phyloP scores from a whole-genome alignment of 1,140 invertebrate species.

The Theocolax elegans region DNA sequence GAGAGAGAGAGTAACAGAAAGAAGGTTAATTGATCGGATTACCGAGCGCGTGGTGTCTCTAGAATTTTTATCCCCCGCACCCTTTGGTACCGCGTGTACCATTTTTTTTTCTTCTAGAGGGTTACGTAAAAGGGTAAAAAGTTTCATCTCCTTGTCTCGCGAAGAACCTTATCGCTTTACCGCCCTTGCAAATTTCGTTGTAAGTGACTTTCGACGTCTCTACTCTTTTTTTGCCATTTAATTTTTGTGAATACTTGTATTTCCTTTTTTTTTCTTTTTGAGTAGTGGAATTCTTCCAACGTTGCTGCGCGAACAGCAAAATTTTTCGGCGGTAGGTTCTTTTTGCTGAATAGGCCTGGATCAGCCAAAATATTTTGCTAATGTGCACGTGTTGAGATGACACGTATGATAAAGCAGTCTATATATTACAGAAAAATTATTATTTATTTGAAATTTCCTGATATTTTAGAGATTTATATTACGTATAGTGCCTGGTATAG shows the following conservation, averaged over 20 bases:
- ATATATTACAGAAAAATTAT: too few relatives aligned
- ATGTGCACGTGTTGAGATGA: not conserved
- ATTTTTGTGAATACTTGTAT: not conserved
- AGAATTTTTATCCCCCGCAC: constrained; percentile 9
- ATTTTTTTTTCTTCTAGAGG: not conserved
- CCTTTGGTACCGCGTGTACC: not conserved
- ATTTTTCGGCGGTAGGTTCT: constrained; percentile 2
- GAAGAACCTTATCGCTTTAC: constrained; percentile 12
- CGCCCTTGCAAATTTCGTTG: constrained; percentile 2
- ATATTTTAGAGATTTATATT: too few relatives aligned
- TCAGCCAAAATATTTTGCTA: constrained; percentile 27
- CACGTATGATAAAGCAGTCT: too few relatives aligned
- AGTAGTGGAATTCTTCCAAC: too few relatives aligned
- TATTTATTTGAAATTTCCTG: too few relatives aligned
- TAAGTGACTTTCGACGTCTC: too few relatives aligned
- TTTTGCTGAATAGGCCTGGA: constrained; percentile 14
- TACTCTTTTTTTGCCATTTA: not conserved
- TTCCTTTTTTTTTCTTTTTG: not conserved
- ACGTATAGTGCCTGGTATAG: too few relatives aligned
- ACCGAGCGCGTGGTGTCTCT: not conserved
- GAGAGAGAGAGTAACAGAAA: constrained; percentile 5
- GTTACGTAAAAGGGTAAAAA: too few relatives aligned
- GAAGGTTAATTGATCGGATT: constrained; percentile 37
- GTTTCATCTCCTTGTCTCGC: too few relatives aligned
- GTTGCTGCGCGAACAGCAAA: constrained; percentile 9